Percentiles rank a stretch among this genome's conserved stretches.
Conservation (phyloP, 2,113 vertebrate genomes). For the Ginglymostoma cirratum region DNA sequence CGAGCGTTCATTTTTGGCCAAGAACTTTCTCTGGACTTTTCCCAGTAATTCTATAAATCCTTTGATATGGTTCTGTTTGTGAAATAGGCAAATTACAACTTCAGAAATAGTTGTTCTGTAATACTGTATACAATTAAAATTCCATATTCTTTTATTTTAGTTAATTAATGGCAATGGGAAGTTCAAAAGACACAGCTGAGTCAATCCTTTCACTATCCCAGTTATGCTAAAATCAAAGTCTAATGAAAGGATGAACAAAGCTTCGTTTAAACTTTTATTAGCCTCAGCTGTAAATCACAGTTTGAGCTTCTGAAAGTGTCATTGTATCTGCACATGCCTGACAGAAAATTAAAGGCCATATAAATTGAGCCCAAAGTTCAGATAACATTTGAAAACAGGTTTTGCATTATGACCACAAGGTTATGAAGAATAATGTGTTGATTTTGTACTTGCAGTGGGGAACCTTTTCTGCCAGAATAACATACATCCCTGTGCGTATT, state of each 20-base stretch:
- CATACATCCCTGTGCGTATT: neutral
- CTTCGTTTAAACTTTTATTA: neutral
- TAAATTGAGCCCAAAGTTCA: neutral
- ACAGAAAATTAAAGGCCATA: neutral
- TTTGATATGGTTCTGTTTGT: constrained; percentile 37
- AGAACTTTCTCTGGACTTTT: constrained; percentile 38
- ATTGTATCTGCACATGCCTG: neutral
- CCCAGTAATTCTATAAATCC: constrained; percentile 38
- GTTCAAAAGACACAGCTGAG: neutral
- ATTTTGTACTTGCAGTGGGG: neutral
- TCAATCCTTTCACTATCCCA: neutral
- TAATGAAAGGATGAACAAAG: neutral
- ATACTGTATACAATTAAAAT: neutral
- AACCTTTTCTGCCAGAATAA: neutral
- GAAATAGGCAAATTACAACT: constrained; percentile 34
- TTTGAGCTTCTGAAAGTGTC: neutral
- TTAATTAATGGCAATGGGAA: neutral
- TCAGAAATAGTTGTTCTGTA: constrained; percentile 29
- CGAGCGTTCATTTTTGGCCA: constrained; percentile 20
- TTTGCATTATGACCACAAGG: neutral
- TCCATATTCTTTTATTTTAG: neutral
- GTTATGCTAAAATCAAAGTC: constrained; percentile 15
- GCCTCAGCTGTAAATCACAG: neutral
- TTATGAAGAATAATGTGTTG: neutral
- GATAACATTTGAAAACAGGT: neutral